phyloP scores from a whole-genome alignment of 2,113 vertebrate species.

The Hippopotamus amphibius region DNA sequence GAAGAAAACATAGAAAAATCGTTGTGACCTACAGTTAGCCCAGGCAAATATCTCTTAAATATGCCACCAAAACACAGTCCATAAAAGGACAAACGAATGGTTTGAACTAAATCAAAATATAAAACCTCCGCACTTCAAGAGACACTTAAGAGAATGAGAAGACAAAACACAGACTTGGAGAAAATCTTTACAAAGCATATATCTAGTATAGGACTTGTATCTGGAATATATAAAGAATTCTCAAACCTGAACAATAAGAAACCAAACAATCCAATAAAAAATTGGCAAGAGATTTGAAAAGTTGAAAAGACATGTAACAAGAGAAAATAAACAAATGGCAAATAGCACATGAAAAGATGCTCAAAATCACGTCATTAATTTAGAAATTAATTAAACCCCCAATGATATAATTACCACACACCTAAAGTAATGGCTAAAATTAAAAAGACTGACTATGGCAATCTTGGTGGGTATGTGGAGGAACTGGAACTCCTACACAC shows the following conservation, averaged over 20 bases:
- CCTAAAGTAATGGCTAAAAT: background rate
- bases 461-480: background rate
- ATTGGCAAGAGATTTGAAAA: background rate
- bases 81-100: background rate
- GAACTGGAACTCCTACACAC: background rate
- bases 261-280: background rate
- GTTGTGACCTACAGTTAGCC: background rate
- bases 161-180: background rate
- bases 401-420: background rate
- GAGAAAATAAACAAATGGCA: background rate
- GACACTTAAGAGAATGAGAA: background rate
- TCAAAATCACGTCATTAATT: background rate
- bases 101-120: background rate
- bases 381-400: background rate
- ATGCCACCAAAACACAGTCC: background rate
- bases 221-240: background rate
- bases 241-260: slow-evolving; percentile 22
- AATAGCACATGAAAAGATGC: background rate
- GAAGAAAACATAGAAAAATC: background rate
- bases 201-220: background rate
- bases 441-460: background rate
- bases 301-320: background rate
- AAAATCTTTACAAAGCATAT: slow-evolving; percentile 1
- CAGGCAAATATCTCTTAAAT: background rate
- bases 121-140: background rate